Conservation (phyloP, 2,113 vertebrate genomes). For the Malaclemys terrapin region DNA sequence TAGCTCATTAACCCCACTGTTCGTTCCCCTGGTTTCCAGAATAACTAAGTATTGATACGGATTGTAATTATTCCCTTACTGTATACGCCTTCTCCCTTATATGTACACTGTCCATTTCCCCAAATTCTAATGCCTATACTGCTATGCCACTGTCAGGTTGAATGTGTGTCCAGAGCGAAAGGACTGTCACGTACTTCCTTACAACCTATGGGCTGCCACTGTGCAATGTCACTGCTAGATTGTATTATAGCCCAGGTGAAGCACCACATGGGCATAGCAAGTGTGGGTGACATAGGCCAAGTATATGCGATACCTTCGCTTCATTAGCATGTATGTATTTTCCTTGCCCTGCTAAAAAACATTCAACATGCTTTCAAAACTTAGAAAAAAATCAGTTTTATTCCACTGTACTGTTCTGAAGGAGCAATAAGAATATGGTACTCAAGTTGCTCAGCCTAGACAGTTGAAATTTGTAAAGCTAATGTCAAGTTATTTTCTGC, state of each 20-base stretch:
- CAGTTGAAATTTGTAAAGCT: constrained; percentile 2
- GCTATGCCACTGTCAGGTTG: too few relatives aligned
- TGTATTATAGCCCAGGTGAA: not conserved
- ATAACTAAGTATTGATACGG: too few relatives aligned
- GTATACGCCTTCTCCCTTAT: too few relatives aligned
- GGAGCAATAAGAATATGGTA: constrained; percentile 1
- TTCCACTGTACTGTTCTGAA: constrained; percentile 10
- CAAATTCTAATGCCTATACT: too few relatives aligned
- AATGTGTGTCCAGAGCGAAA: too few relatives aligned
- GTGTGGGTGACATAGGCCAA: constrained; percentile 34
- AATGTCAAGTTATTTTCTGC: constrained; percentile 33
- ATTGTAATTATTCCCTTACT: too few relatives aligned
- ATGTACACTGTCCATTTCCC: too few relatives aligned
- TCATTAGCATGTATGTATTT: not conserved
- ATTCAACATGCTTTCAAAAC: not conserved
- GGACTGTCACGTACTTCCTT: too few relatives aligned
- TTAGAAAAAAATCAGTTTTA: not conserved
- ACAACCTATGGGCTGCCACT: constrained; percentile 5
- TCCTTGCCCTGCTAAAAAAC: not conserved
- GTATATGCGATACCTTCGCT: not conserved
- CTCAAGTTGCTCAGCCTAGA: not conserved
- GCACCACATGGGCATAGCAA: constrained; percentile 36
- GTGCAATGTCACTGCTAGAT: not conserved
- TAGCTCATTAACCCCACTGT: too few relatives aligned
- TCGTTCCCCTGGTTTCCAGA: too few relatives aligned